Base-by-base conservation (phyloP, 2,888 invertebrate species). In the Nephrotoma guestfalica region DNA sequence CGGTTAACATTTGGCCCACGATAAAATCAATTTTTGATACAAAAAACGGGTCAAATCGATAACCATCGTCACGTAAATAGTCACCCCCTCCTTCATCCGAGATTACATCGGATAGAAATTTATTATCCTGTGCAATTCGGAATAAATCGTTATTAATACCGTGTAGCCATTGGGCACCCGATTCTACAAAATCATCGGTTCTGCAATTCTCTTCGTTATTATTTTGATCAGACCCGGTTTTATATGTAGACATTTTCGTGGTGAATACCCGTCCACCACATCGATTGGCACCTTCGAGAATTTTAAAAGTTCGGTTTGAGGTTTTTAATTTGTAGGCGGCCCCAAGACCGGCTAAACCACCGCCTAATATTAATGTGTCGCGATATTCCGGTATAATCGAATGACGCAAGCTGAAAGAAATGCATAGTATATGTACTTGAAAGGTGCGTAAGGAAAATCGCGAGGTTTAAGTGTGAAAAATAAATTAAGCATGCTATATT, bases 81-180 rank as follows among this genome's bases (percentile, higher is more conserved):
- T 90, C 88, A 87, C 94, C 94, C 88, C 92, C 90, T 2, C 93
- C 94, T 90, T 94, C 94, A 88, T 91, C 91, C 0, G 93, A 93
- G 42, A 87, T 1, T 45, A 41, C 11, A 41, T 87, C 87, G 4
- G 86, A 6, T 6, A 57, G 11, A 86, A 88, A 83, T 86, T 87
- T 87, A 87, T 87, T 87, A 85, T 87, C 86, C 86, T 83, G 86
- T 85, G 91, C 90, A 87, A 91, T 87, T 85, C 90, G 89, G 86
- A 90, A 90, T 0, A 92, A 89, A 40, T 90, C 89, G 87, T 92
- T 92, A 41, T 90, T 89, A 86, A 91, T 90, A 0, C 91, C 91
- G 84, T 92, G 91, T 57, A 92, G 90, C 91, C 91, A 92, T 87
- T 92, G 91, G 0, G 91, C 92, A 0, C 91, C 91, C 83, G 90